phyloP scores from a whole-genome alignment of 2,797 vertebrate genomes.

The Rhinophrynus dorsalis region DNA sequence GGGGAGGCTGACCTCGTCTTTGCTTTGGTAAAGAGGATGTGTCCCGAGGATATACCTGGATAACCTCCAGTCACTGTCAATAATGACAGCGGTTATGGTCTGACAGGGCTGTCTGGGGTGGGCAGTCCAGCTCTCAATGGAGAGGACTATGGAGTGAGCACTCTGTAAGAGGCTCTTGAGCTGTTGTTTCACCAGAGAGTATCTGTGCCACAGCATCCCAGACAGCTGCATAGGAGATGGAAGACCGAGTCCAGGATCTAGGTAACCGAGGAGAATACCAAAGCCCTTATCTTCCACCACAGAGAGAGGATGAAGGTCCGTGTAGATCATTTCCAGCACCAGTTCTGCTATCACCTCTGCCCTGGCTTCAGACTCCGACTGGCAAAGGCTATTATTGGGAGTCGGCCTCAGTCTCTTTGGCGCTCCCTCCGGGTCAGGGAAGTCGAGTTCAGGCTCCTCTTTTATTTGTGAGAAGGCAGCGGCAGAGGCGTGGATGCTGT shows the following conservation, averaged over 20 bases:
- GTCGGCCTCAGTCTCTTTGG: conserved; percentile 22
- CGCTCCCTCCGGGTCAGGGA: conserved; percentile 51
- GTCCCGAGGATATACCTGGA: conserved; percentile 62
- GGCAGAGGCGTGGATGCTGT: conserved; percentile 59
- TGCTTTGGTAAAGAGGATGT: conserved; percentile 44
- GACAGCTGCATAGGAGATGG: conserved; percentile 59
- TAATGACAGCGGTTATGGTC: conserved; percentile 58
- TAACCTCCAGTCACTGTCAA: conserved; percentile 64
- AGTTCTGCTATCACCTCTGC: conserved; percentile 58
- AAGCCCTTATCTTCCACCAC: conserved; percentile 67
- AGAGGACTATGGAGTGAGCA: conserved; percentile 55
- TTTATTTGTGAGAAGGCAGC: conserved; percentile 32
- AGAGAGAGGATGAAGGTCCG: conserved; percentile 65
- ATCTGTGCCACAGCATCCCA: conserved; percentile 59
- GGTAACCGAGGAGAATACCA: conserved; percentile 60
- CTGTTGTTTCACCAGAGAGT: conserved; percentile 57
- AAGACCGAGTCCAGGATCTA: conserved; percentile 60
- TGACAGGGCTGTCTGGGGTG: conserved; percentile 56
- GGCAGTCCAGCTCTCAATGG: conserved; percentile 60
- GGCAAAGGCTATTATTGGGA: conserved; percentile 15
- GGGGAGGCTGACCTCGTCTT: conserved; percentile 1
- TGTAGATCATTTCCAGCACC: conserved; percentile 65
- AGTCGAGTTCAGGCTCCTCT: conserved; percentile 53
- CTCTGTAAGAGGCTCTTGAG: conserved; percentile 60
- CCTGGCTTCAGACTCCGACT: conserved; percentile 44